Conservation (phyloP, 1,140 invertebrate genomes). For the Trachelipus rathkii region DNA sequence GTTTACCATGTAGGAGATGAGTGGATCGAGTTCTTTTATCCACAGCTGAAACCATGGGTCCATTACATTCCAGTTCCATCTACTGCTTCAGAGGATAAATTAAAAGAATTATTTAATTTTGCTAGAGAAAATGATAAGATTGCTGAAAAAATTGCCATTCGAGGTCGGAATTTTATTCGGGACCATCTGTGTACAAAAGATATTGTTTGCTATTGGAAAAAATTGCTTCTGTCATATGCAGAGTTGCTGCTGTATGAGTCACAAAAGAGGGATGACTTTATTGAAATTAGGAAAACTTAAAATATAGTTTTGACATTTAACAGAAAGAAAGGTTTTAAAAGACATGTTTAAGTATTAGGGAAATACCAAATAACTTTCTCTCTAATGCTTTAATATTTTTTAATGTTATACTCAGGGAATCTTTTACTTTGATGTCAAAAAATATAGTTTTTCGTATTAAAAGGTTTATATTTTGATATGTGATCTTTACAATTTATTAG, state of each 20-base stretch:
- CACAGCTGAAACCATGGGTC: constrained; percentile 85
- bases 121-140: constrained; percentile 70
- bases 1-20: constrained; percentile 93
- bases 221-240: constrained; percentile 70
- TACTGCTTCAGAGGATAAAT: constrained; percentile 62
- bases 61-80: constrained; percentile 85
- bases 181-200: constrained; percentile 77
- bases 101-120: constrained; percentile 70
- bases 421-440: too few species aligned
- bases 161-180: constrained; percentile 75
- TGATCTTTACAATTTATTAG: too few species aligned
- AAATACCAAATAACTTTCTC: too few species aligned
- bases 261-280: constrained; percentile 21
- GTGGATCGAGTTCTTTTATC: constrained; percentile 95
- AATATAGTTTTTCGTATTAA: too few species aligned
- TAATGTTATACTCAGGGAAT: too few species aligned
- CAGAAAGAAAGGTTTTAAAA: too few species aligned
- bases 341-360: too few species aligned
- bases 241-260: constrained; percentile 68
- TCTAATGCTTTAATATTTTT: too few species aligned
- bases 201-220: constrained; percentile 81
- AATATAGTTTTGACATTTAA: too few species aligned
- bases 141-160: constrained; percentile 68
- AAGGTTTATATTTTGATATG: too few species aligned
- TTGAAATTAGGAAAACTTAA: too few species aligned